phyloP scores from a whole-genome alignment of 2,113 vertebrate genomes.

The Puffinus mauretanicus region DNA sequence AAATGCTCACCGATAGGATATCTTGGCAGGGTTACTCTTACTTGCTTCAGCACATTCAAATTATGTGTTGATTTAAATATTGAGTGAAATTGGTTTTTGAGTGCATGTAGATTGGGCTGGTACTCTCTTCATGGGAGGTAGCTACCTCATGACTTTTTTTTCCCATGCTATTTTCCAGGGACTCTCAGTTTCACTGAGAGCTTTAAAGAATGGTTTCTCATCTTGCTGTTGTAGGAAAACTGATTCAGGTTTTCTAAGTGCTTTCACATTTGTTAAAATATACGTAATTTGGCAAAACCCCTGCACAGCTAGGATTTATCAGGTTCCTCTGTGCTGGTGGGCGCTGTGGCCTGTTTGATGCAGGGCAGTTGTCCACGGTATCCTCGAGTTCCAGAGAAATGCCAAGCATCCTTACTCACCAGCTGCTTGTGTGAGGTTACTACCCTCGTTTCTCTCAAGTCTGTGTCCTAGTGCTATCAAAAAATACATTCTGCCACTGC shows the following conservation, averaged over 20 bases:
- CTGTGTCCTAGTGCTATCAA: neutral
- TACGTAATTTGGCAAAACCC: neutral
- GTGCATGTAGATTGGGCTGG: neutral
- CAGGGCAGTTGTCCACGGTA: neutral
- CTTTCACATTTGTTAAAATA: neutral
- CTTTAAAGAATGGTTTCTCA: neutral
- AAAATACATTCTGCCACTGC: neutral
- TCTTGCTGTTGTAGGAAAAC: neutral
- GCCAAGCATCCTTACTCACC: neutral
- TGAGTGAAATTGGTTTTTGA: neutral
- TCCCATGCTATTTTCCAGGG: fast-evolving
- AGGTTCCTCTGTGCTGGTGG: neutral
- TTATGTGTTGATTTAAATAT: neutral
- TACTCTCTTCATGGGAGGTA: neutral
- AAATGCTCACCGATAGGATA: too few relatives aligned
- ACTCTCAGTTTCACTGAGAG: neutral
- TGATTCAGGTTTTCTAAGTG: neutral
- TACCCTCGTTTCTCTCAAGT: neutral
- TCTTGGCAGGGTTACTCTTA: neutral
- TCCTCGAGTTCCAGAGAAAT: neutral
- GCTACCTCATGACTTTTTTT: neutral
- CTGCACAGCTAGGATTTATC: neutral
- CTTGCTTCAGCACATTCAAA: neutral
- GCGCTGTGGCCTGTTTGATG: neutral
- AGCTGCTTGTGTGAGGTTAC: neutral